Base-by-base conservation (phyloP, 2,888 invertebrate genomes). In the Nymphalis urticae region DNA sequence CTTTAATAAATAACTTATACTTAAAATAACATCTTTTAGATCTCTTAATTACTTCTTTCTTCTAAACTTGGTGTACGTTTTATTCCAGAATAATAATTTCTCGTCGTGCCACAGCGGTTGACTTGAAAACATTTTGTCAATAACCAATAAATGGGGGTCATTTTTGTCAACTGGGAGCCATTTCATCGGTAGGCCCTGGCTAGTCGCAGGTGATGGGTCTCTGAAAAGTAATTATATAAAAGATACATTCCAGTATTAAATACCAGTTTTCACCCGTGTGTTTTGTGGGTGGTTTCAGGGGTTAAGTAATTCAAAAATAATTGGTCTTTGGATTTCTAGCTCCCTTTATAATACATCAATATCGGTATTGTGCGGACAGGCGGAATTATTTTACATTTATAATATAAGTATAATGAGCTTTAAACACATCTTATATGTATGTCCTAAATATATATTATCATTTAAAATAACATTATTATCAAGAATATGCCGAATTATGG, bases 31-130 rank as follows among this genome's bases (percentile, higher is more conserved):
- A 9, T 9, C n/a, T 50, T 19, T n/a, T 50, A 50, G 17, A 50
- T 17, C n/a, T 50, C 8, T 5, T 24, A 24, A 54, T 64, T 53
- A 62, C 9, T 62, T 61, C 79, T 82, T 88, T 77, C 85, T 83
- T 54, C 92, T 85, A 63, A 86, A 88, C 71, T 89, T 88, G 0
- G 83, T 75, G 70, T 92, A 91, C 0, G 86, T 88, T 32, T 74
- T 70, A 64, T 90, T 87, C 91, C 89, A 92, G 70, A 84, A 87
- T 10, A 73, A 70, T 16, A 89, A 77, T 1, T 77, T 75, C 27
- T 83, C 77, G 8, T 85, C 82, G 3, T 80, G 77, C 89, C 89
- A 89, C 3, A 90, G 71, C 2, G 80, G 79, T 48, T 80, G 77
- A 36, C 76, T 80, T 0, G 83, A 79, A 50, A 83, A 82, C n/a